Evolutionary conservation across 2,888 invertebrate species (phyloP), one percentile per base, ranked within the genome.

Genomic region (Leucania comma): DNA sequence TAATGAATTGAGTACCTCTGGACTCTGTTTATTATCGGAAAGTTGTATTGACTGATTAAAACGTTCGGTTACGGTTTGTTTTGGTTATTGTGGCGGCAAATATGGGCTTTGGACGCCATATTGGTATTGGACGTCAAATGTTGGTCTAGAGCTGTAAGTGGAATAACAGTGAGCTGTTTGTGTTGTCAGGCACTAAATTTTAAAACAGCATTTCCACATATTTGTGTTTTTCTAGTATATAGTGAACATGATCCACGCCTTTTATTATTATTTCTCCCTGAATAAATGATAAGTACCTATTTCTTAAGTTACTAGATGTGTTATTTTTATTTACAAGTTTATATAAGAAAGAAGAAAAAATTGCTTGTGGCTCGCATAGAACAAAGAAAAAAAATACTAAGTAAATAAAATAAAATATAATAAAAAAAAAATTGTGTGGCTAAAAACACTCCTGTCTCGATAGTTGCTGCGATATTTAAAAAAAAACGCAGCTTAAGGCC

Each of bases 1-100:
- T 90, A 91, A 91, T 89, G 88, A 89, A 88, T 89, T 88, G 86
- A 83, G 86, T 72, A 84, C 84, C 82, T 81, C 50, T 73, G 68
- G 46, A 59, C 56, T 24, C 48, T 20, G 61, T 79, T 76, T 83
- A 74, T 68, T 81, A 72, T 77, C 58, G 61, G 58, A 35, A 72
- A 67, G 56, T 75, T 68, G 78, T 83, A 75, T 85, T 71, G 83
- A 57, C 64, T 72, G 75, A 83, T 83, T 68, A 79, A 76, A 83
- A 77, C 72, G 72, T 26, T 26, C 68, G 32, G 51, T 73, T 59
- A 70, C 64, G 68, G 72, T 68, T 60, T 61, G 69, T 73, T 80
- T 68, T 68, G 70, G 51, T 64, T 48, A 26, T 67, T 68, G 48
- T 62, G 61, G 35, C 42, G 17, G 58, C 32, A 58, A 72, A 64